Conservation (phyloP, 2,797 vertebrate species). For the Ciconia nigra region DNA sequence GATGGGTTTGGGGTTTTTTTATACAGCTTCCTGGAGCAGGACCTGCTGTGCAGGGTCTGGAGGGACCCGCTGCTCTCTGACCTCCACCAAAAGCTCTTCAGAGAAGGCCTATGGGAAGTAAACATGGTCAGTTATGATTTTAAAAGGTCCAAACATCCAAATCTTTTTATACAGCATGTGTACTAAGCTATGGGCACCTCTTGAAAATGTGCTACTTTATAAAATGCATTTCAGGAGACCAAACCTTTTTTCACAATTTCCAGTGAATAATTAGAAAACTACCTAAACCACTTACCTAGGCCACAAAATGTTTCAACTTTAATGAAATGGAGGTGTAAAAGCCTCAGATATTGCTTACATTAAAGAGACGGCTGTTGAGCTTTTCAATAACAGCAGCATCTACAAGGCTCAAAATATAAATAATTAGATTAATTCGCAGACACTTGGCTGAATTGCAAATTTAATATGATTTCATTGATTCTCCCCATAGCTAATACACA, state of each 20-base stretch:
- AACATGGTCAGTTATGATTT: background rate
- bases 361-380: background rate
- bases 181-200: background rate
- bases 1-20: background rate
- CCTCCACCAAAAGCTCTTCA: background rate
- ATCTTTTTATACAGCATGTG: background rate
- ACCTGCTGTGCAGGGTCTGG: background rate
- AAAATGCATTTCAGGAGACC: background rate
- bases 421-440: slow-evolving; percentile 15
- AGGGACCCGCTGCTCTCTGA: background rate
- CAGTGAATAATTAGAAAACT: background rate
- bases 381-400: background rate
- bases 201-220: background rate
- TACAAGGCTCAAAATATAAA: slow-evolving; percentile 5
- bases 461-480: slow-evolving; percentile 33
- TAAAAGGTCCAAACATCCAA: background rate
- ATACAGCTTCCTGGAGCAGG: background rate
- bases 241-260: background rate
- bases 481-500: background rate
- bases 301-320: background rate
- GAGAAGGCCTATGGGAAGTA: background rate
- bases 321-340: background rate
- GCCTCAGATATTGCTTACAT: background rate
- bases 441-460: slow-evolving; percentile 32
- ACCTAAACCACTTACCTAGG: background rate